Evolutionary conservation across 1,140 invertebrate species (phyloP), one percentile per base, ranked within the genome.

Genomic region (Apis dorsata): DNA sequence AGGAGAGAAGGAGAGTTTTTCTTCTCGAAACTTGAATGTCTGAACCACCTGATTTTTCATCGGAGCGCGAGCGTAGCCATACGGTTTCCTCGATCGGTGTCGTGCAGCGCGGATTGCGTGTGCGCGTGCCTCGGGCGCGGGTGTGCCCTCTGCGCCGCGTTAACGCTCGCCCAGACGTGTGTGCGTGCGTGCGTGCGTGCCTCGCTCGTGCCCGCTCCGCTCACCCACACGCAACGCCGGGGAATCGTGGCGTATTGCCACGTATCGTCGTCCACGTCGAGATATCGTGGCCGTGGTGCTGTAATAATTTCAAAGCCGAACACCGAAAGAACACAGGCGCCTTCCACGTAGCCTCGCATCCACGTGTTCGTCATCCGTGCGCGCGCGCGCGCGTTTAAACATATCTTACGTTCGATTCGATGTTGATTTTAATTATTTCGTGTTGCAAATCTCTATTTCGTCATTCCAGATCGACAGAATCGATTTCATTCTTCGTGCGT

Each of bases 81-180:
- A 69, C 80, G 72, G 77, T 87, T 85, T 79, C 70, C 84, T 77
- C 77, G 77, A 84, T 86, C 68, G 81, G 68, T 44, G 69, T 78
- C 85, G 76, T 77, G 77, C 77, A 84, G 60, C 65, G 51, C 34
- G 60, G 84, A 81, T 86, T 86, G 83, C 86, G 79, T 85, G 83
- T 81, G 55, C 75, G 55, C 68, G 62, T 88, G 87, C 87, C 87
- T 88, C 76, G 69, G 87, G 86, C 86, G 86, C 86, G 87, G 87
- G 87, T 88, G 87, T 88, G 87, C 73, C 86, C 65, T 85, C 83
- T 82, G 34, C 79, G 83, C 68, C 76, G 86, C 86, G 87, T 85
- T 87, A 87, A 85, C 83, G 75, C 85, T 75, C 81, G 66, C 77
- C n/a, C 79, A 65, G 21, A 59, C 84, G 53, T 24, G 60, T 24